Conservation (phyloP, 2,113 vertebrate species). For the Phalacrocorax carbo region DNA sequence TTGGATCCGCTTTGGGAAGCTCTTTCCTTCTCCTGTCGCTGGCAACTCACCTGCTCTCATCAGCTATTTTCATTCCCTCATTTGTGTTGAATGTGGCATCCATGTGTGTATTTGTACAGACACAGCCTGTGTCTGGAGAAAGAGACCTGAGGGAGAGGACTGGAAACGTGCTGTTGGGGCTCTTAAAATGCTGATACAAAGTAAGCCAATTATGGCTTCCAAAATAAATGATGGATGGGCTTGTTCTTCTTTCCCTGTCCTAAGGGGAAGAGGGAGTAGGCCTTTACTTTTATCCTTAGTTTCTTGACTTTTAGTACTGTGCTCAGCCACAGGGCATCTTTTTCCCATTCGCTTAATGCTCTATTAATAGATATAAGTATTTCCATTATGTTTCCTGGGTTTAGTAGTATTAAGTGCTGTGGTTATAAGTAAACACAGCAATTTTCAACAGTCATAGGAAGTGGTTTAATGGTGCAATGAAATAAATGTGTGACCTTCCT, state of each 20-base stretch:
- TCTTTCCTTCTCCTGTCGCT: fast-evolving
- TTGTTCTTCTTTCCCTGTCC: not conserved
- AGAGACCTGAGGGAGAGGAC: not conserved
- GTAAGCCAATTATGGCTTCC: not conserved
- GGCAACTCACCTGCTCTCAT: not conserved
- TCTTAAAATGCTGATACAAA: not conserved
- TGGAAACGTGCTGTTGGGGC: not conserved
- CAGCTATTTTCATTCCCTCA: not conserved
- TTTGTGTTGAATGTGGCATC: not conserved
- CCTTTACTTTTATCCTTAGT: not conserved
- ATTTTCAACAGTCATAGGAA: not conserved
- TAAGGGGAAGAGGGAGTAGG: not conserved
- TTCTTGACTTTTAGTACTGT: not conserved
- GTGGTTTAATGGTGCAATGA: not conserved
- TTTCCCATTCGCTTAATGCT: not conserved
- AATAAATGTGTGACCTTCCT: not conserved
- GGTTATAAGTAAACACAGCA: not conserved
- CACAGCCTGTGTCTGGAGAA: not conserved
- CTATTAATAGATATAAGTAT: conserved; percentile 1
- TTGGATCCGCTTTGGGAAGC: not conserved
- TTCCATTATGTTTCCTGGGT: not conserved
- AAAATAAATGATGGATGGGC: not conserved
- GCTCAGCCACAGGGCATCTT: not conserved
- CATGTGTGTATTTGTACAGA: not conserved
- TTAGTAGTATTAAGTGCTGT: not conserved